Conservation (phyloP, 1,140 invertebrate species). For the Pygmarrhopalites habei region DNA sequence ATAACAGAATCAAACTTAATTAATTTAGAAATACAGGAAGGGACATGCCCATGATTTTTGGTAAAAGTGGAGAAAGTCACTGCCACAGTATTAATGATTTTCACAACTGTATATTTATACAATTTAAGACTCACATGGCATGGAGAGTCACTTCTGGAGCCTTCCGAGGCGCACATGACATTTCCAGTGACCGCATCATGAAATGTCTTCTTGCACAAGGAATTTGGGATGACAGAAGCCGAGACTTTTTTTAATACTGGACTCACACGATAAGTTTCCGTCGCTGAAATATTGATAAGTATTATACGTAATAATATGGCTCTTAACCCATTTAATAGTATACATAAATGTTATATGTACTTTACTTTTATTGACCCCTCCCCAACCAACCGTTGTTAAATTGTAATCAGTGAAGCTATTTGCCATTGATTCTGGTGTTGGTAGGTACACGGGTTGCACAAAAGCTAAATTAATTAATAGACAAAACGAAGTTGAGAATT, state of each 20-base stretch:
- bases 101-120: not conserved
- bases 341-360: not conserved
- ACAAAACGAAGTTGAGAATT: not conserved
- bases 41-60: no score
- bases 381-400: conserved; percentile 28
- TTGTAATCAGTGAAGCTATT: conserved; percentile 30
- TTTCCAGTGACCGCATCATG: conserved; percentile 27
- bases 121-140: conserved; percentile 20
- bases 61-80: no score
- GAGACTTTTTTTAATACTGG: conserved; percentile 23
- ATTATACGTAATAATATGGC: no score
- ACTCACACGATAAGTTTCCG: conserved; percentile 13
- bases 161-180: conserved; percentile 22
- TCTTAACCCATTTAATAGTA: not conserved
- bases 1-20: no score
- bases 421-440: conserved; percentile 20
- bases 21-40: no score
- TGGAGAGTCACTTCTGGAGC: conserved; percentile 13
- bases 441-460: conserved; percentile 33
- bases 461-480: conserved; percentile 8
- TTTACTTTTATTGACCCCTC: conserved; percentile 20
- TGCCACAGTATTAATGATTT: not conserved
- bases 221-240: conserved; percentile 24
- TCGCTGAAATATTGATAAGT: not conserved
- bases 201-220: conserved; percentile 24